Evolutionary conservation across 2,888 invertebrate genomes (phyloP).

Genomic region (Stramonita haemastoma): DNA sequence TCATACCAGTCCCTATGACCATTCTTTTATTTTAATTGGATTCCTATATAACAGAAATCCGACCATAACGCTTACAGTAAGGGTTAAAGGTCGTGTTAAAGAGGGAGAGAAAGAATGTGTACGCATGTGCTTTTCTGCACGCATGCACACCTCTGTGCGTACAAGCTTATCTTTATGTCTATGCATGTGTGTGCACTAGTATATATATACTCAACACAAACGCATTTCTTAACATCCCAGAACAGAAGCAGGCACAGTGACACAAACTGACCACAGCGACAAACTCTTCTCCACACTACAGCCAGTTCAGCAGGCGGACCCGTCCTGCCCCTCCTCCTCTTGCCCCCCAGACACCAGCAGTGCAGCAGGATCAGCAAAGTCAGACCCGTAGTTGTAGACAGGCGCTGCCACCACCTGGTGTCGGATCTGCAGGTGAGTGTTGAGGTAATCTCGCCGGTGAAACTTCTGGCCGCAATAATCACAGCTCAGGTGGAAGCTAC

Average conservation of each 20-base stretch:
- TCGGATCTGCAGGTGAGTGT: constrained; percentile 23
- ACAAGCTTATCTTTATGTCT: neutral
- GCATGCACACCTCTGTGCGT: neutral
- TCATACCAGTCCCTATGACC: too few species aligned
- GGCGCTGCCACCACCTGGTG: constrained; percentile 17
- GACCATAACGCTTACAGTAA: too few species aligned
- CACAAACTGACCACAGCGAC: neutral
- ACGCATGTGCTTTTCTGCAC: neutral
- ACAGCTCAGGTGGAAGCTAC: constrained; percentile 31
- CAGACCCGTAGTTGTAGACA: neutral
- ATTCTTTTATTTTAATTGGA: too few species aligned
- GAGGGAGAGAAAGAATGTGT: neutral
- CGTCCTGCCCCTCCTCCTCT: neutral
- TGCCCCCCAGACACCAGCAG: neutral
- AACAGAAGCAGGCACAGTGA: neutral
- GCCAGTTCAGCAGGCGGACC: neutral
- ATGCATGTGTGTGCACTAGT: neutral
- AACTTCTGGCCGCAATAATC: constrained; percentile 19
- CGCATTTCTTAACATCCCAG: neutral
- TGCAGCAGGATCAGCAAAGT: neutral
- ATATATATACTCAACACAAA: neutral
- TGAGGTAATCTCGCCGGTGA: constrained; percentile 26
- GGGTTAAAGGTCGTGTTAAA: too few species aligned
- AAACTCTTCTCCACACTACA: neutral
- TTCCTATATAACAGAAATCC: too few species aligned